These are phyloP conservation scores for Fratercula arctica DNA, from an alignment of 2,797 vertebrate species.

Conservation along the genomic window DNA sequence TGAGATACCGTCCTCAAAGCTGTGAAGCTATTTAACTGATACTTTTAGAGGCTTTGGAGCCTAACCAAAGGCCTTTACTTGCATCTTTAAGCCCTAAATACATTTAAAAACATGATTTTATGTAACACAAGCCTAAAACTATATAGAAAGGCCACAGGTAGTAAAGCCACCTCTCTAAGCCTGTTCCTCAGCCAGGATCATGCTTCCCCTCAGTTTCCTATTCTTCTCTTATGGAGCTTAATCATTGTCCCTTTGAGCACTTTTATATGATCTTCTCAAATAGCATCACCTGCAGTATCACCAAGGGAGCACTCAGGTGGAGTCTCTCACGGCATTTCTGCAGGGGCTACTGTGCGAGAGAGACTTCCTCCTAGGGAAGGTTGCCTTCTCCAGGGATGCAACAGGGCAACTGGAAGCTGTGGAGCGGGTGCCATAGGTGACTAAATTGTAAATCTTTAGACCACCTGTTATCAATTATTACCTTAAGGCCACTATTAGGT, in stretches of 20 bases:
- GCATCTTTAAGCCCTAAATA: not conserved
- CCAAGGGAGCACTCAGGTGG: not conserved
- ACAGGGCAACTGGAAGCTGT: not conserved
- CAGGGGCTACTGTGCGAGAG: not conserved
- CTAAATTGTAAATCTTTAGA: not conserved
- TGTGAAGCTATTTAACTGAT: not conserved
- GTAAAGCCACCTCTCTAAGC: not conserved
- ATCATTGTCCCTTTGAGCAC: not conserved
- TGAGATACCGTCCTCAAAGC: not conserved
- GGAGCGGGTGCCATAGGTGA: too few relatives aligned
- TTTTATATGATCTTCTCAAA: not conserved
- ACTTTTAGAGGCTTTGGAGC: not conserved
- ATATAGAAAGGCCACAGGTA: not conserved
- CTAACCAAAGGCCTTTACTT: not conserved
- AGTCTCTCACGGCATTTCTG: not conserved
- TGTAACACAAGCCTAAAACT: not conserved
- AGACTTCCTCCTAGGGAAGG: not conserved
- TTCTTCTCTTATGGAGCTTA: not conserved
- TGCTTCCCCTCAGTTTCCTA: not conserved
- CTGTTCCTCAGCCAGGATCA: not conserved
- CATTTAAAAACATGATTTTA: not conserved
- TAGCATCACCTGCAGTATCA: not conserved
- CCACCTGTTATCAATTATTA: not conserved
- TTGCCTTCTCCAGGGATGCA: not conserved
- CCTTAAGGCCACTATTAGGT: not conserved